Conservation (phyloP, 2,888 invertebrate species). For the Sarcophaga carnaria region DNA sequence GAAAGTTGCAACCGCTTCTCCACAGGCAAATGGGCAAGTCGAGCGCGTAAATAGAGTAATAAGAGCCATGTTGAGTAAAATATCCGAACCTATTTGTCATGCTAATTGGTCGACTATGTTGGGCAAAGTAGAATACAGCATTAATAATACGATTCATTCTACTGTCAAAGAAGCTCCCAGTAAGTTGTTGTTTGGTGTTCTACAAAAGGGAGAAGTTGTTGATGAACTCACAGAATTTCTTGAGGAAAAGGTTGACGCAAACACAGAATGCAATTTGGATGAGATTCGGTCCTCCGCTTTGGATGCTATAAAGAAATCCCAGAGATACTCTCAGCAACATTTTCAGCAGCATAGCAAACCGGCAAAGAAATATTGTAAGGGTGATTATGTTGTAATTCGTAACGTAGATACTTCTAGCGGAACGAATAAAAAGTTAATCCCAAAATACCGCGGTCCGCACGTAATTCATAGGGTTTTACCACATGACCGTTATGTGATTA, state of each 20-base stretch:
- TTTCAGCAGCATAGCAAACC: too few species aligned
- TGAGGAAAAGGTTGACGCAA: too few species aligned
- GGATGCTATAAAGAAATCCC: too few species aligned
- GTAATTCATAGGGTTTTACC: too few species aligned
- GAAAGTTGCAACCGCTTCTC: conserved; percentile 1
- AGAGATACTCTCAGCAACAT: too few species aligned
- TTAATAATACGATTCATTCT: conserved; percentile 57
- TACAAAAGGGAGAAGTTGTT: conserved; percentile 39
- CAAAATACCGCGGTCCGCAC: background rate
- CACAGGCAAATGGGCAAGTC: conserved; percentile 46
- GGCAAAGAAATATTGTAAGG: conserved; percentile 12
- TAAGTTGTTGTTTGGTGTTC: conserved; percentile 55
- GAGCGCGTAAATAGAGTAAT: conserved; percentile 56
- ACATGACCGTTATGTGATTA: too few species aligned
- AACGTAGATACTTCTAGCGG: background rate
- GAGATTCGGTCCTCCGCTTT: too few species aligned
- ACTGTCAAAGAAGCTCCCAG: conserved; percentile 45
- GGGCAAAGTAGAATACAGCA: conserved; percentile 55
- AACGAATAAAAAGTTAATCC: background rate
- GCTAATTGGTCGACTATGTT: conserved; percentile 30
- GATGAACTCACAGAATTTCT: conserved; percentile 39
- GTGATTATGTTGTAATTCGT: conserved; percentile 11
- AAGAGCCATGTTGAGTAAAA: conserved; percentile 45
- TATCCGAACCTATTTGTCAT: conserved; percentile 46
- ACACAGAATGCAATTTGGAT: too few species aligned